phyloP scores from a whole-genome alignment of 1,140 invertebrate genomes.

The Diachasmimorpha longicaudata region DNA sequence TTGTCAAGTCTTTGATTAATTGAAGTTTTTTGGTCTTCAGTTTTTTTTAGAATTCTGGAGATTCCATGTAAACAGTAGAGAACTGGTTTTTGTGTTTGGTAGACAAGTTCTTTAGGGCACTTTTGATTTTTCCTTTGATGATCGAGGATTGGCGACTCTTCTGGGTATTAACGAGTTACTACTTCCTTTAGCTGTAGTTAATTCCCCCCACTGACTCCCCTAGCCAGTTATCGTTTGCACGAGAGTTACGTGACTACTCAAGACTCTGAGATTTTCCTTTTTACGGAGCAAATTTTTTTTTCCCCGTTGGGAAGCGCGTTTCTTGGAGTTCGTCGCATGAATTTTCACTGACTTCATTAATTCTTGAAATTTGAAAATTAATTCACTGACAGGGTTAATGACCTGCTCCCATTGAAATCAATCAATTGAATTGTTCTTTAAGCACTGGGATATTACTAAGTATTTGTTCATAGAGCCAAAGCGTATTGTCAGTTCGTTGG shows the following conservation, averaged over 20 bases:
- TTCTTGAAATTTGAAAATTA: too few relatives aligned
- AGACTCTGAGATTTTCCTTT: not conserved
- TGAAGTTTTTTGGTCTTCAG: not conserved
- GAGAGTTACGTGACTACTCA: not conserved
- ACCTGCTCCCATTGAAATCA: not conserved
- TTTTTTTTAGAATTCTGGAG: too few relatives aligned
- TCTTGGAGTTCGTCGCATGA: too few relatives aligned
- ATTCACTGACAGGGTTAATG: too few relatives aligned
- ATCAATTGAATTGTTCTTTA: not conserved
- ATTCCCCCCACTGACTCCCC: not conserved
- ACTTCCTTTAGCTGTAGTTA: not conserved
- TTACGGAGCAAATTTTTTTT: not conserved
- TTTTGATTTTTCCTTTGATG: not conserved
- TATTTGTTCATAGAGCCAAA: not conserved
- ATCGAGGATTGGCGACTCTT: not conserved
- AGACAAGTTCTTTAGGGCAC: not conserved
- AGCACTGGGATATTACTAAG: not conserved
- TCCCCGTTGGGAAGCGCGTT: not conserved
- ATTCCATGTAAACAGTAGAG: too few relatives aligned
- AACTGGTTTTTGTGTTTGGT: not conserved
- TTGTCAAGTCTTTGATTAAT: not conserved
- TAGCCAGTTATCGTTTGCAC: not conserved
- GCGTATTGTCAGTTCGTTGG: not conserved
- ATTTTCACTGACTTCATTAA: too few relatives aligned
- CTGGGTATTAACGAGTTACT: not conserved